Percentiles rank a stretch among this genome's conserved stretches.
These are phyloP conservation scores for Aptenodytes forsteri DNA, from an alignment of 2,113 vertebrate genomes.

Conservation along the genomic window DNA sequence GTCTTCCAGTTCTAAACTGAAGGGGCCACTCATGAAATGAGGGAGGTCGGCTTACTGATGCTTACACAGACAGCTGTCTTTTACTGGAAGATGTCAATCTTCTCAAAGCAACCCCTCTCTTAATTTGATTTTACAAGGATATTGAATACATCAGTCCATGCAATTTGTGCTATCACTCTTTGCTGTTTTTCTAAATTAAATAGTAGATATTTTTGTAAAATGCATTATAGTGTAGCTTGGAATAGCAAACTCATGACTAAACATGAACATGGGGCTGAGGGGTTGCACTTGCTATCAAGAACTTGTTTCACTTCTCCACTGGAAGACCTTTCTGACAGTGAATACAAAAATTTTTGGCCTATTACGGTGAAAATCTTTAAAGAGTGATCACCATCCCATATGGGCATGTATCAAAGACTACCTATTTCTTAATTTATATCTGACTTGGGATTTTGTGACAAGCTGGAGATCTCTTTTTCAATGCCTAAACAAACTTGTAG, in stretches of 20 bases:
- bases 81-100: neutral
- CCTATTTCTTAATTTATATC: neutral
- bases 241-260: neutral
- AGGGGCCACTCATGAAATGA: neutral
- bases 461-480: neutral
- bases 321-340: neutral
- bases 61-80: neutral
- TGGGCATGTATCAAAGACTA: neutral
- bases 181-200: neutral
- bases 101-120: neutral
- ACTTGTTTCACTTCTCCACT: neutral
- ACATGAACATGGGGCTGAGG: fast-evolving
- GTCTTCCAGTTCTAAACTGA: neutral
- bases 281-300: neutral
- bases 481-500: neutral
- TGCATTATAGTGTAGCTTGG: neutral
- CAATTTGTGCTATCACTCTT: neutral
- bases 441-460: neutral
- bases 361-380: neutral
- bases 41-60: neutral
- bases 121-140: neutral
- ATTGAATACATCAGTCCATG: neutral
- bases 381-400: neutral
- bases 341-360: neutral
- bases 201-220: neutral